Conservation (phyloP, 2,888 invertebrate species). For the Prenolepis imparis region DNA sequence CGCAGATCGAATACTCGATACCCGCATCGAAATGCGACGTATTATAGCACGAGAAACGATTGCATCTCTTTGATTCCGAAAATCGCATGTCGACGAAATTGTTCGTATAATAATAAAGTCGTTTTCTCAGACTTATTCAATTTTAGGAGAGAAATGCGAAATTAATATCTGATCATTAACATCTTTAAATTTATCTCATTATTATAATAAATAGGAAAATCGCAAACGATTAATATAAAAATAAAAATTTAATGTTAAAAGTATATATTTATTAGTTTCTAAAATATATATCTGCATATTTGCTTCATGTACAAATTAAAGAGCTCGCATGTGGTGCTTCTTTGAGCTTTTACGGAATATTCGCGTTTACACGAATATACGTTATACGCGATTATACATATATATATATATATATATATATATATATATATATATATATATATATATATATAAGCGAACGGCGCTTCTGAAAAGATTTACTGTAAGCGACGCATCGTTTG, state of each 20-base stretch:
- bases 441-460: background rate
- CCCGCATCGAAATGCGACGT: background rate
- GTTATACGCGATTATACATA: background rate
- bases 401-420: no score
- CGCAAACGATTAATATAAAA: background rate
- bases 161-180: background rate
- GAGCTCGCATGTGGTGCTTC: conserved; percentile 3
- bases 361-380: background rate
- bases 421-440: no score
- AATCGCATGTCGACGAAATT: background rate
- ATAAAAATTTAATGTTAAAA: background rate
- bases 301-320: background rate
- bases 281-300: conserved; percentile 3
- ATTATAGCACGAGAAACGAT: background rate
- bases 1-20: conserved; percentile 9
- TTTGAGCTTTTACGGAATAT: background rate
- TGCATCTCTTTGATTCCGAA: background rate
- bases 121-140: background rate
- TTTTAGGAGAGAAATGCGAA: background rate
- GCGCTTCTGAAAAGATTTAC: conserved; percentile 57
- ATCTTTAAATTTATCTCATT: background rate
- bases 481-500: conserved; percentile 55
- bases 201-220: background rate
- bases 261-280: background rate
- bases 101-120: background rate